Conservation (phyloP, 2,797 vertebrate species). For the Peromyscus nudipes region DNA sequence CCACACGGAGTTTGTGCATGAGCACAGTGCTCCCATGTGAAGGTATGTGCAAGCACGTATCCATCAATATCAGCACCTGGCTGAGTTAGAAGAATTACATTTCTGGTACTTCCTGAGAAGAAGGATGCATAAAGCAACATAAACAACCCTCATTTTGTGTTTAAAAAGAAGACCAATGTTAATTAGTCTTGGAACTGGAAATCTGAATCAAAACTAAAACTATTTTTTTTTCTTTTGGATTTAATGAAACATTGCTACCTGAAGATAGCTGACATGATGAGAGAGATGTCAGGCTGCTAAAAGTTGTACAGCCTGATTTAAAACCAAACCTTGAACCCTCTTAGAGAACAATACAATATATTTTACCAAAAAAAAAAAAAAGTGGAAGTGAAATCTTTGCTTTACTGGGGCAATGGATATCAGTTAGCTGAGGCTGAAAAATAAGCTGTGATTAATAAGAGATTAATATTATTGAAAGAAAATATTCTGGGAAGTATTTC, state of each 20-base stretch:
- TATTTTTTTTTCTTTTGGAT: background rate
- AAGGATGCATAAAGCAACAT: background rate
- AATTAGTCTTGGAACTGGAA: background rate
- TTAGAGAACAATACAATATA: background rate
- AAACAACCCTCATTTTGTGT: background rate
- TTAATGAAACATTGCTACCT: background rate
- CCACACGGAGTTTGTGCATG: background rate
- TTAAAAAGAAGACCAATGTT: background rate
- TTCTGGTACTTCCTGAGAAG: background rate
- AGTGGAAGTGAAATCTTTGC: background rate
- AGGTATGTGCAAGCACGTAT: background rate
- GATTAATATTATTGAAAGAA: background rate
- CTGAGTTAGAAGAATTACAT: background rate
- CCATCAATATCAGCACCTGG: background rate
- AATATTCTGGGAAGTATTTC: background rate
- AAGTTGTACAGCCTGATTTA: background rate
- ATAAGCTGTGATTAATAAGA: background rate
- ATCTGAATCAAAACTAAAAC: background rate
- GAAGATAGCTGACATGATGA: background rate
- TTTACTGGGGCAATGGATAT: background rate
- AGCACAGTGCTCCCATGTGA: background rate
- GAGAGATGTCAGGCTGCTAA: background rate
- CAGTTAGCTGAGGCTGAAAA: background rate
- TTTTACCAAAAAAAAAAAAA: background rate
- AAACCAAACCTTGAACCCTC: background rate